phyloP scores from a whole-genome alignment of 2,797 vertebrate genomes.

The Lophius americanus region DNA sequence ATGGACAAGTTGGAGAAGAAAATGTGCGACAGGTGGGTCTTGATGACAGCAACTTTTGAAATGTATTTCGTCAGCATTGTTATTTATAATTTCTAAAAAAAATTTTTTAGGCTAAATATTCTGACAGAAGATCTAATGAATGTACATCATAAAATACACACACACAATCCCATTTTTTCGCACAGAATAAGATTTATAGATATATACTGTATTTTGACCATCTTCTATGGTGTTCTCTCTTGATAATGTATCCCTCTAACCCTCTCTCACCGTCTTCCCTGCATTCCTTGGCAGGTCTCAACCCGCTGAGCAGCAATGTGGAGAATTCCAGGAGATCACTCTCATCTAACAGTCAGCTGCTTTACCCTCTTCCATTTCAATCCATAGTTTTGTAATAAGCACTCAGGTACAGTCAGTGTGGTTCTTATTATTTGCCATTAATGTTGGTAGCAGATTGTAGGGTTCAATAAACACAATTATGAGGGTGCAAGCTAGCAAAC shows the following conservation, averaged over 20 bases:
- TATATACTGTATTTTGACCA: too few species aligned
- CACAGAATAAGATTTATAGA: too few species aligned
- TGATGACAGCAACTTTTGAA: not conserved
- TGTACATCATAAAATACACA: too few species aligned
- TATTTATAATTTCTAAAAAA: not conserved
- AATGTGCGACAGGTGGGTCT: not conserved
- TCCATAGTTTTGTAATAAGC: conserved; percentile 2
- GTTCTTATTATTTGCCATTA: not conserved
- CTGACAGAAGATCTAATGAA: too few species aligned
- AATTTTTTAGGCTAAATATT: too few species aligned
- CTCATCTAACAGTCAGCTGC: conserved; percentile 37
- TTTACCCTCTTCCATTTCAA: conserved; percentile 30
- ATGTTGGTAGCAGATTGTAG: not conserved
- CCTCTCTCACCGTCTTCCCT: conserved; percentile 47
- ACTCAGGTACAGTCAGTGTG: not conserved
- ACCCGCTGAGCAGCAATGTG: conserved; percentile 63
- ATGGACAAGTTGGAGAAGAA: not conserved
- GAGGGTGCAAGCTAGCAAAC: conserved; percentile 15
- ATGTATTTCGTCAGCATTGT: not conserved
- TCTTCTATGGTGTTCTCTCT: not conserved
- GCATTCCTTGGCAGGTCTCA: conserved; percentile 76
- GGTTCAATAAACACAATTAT: not conserved
- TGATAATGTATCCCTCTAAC: conserved; percentile 28
- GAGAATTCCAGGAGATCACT: conserved; percentile 50
- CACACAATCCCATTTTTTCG: too few species aligned